Base-by-base conservation (phyloP, 35 echinoderm and acorn worm genomes). In the Stichopus chloronotus region DNA sequence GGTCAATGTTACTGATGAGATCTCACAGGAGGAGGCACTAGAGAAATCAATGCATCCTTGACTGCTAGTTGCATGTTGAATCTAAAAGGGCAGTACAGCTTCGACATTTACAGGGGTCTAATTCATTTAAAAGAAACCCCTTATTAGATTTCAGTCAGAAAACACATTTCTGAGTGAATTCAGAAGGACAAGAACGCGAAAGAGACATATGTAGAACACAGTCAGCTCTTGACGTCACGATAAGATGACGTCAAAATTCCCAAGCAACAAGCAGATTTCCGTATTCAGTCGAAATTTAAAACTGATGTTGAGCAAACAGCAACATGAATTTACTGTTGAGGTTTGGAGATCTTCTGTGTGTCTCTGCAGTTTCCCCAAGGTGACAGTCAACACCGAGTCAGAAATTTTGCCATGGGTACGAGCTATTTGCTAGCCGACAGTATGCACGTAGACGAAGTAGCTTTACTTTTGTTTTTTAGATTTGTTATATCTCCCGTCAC, bases 131-230 rank as follows among this genome's bases (percentile, higher is more conserved):
- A 16, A 74, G 69, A 19, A 74, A 74, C 7, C 61, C 20, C 17
- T 74, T 74, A 74, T 74, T 74, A 74, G 69, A 74, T 74, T 74
- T 74, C 69, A 74, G 69, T 19, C 69, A 74, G 69, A 74, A 74
- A 74, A 74, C 69, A 14, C 69, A 74, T 74, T 74, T n/a, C 69
- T 74, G 69, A n/a, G 69, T 74, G 69, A 74, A 74, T 74, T 74
- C 69, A 20, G 69, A 74, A 74, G 11, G 69, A 74, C 69, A 74
- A 74, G 11, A 74, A 21, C 69, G 4, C 17, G 7, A 21, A 74
- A n/a, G 69, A 74, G 69, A 74, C 69, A 74, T 16, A 74, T 74
- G 69, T 74, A 74, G 69, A 74, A 74, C 69, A 65, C 11, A 65
- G 69, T n/a, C 22, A 74, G 11, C 19, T 20, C 7, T n/a, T 74